Evolutionary conservation across 2,888 invertebrate genomes (phyloP), one percentile per base, ranked within the genome.

Genomic region (Pollenia angustigena): DNA sequence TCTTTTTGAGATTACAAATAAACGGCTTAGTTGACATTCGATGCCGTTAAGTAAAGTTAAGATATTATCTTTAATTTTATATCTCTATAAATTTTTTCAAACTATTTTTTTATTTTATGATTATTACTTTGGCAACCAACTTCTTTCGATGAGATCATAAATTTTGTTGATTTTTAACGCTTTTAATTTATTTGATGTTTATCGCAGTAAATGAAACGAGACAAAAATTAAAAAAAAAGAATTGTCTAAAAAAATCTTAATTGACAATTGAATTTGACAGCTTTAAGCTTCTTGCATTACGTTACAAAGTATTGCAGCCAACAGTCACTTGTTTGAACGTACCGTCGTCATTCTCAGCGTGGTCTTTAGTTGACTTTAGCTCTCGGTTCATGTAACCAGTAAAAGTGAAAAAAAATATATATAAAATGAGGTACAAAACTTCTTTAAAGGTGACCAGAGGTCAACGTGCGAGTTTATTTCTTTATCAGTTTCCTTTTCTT

Each of bases 201-300:
- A 54, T 71, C 71, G 16, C 56, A 56, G 8, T 32, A 46, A 48
- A 66, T 54, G 42, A 68, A 66, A 46, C n/a, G 7, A 23, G 23
- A 62, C 44, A 32, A 42, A 66, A 56, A 23, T 23, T 23, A 18
- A 54, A 48, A 72, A 72, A 79, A 69, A 56, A 58, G 46, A 58
- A 66, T 46, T 58, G 40, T 81, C 18, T 52, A 23, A 50, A 71
- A 68, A 69, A 60, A 79, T 46, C 72, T 87, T 87, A 87, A 87
- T 87, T 87, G 87, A 87, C 84, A 84, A 87, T 84, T 87, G 74
- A 87, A 68, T 84, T 82, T 87, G 87, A 87, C 84, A 87, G 86
- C 86, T 84, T 68, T 32, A 72, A 76, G 83, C 86, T 87, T 83
- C 83, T 84, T 81, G 83, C 86, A 48, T 81, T 81, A 87, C 74